Base-by-base conservation (phyloP, 2,797 vertebrate species). In the Lepidocolaptes lacrymiger region DNA sequence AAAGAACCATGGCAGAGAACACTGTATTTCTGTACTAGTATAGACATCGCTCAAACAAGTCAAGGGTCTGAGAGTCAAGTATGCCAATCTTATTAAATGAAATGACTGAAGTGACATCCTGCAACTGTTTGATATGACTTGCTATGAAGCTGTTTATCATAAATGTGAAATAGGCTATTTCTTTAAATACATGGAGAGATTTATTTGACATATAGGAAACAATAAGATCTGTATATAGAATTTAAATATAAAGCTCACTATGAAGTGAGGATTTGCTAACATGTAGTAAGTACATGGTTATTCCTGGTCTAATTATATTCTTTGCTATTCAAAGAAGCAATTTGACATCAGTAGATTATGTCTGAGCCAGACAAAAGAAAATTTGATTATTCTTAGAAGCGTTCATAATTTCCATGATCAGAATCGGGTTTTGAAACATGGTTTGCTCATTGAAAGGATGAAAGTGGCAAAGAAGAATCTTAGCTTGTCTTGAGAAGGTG, bases 281-380 rank as follows among this genome's bases (percentile, higher is more conserved):
- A 78, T 62, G 63, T 89, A 69, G 19, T 55, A 55, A 79, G 18
- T 22, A 71, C 14, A 9, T 58, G 62, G 32, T 54, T 94, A 83
- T 89, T 94, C 43, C 16, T 55, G 7, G 79, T 54, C 41, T 93
- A 94, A 78, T 91, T 89, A 44, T 52, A 78, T 83, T 95, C 34
- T 54, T 10, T 75, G 43, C 34, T 79, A 78, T 80, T 91, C 55
- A 85, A 79, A 93, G 59, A 75, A 92, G n/a, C 49, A 84, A 68
- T 80, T 49, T 95, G 58, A 73, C 55, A 86, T 89, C n/a, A 55
- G 32, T 44, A 91, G 73, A 81, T 91, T 76, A 59, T 66, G 54
- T 30, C 24, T 78, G 51, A 82, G 34, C 6, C 13, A 75, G 28
- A n/a, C 18, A 85, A 71, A 96, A 69, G 15, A 59, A 12, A 89